Evolutionary conservation across 2,797 vertebrate species (phyloP), one percentile per base, ranked within the genome.

Genomic region (Coregonus ussuriensis): DNA sequence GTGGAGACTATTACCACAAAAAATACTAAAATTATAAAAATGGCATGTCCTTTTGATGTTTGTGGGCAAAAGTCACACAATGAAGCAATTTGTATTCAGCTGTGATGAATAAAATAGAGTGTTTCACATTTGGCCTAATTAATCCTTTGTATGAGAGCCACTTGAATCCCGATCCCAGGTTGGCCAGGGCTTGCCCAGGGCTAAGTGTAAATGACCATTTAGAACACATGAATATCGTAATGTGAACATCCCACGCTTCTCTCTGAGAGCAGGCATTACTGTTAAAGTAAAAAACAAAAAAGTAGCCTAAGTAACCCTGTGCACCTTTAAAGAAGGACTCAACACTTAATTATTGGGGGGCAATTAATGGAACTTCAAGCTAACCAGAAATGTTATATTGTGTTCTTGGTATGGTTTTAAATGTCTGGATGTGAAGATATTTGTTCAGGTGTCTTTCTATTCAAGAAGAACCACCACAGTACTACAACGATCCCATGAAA

Each of bases 21-120:
- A 71, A 37, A 29, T 33, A 31, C 51, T 33, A 47, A 53, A 29
- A 51, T 21, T 77, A 81, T 25, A 13, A 74, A 6, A 69, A 75
- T 68, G 79, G 70, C 73, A 72, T 52, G 62, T 74, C 51, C 53
- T 69, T 47, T 53, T 75, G 56, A 72, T 67, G 72, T 62, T 77
- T 68, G 41, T 72, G 51, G 77, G 73, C 73, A 79, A 82, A 81
- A 76, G 78, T 81, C 77, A 74, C 69, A 79, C 75, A 78, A 77
- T 81, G 71, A 81, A 82, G 71, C 76, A 75, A 84, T 85, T 78
- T 83, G 78, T 76, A 75, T 77, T 85, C 75, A 74, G 79, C 31
- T 74, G 62, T 74, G 69, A 80, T 76, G 62, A 86, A 85, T 68
- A 80, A 74, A 83, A 82, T 56, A 79, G 63, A 79, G 63, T 41